Conservation (phyloP, 2,888 invertebrate genomes). For the Epistrophe grossulariae region DNA sequence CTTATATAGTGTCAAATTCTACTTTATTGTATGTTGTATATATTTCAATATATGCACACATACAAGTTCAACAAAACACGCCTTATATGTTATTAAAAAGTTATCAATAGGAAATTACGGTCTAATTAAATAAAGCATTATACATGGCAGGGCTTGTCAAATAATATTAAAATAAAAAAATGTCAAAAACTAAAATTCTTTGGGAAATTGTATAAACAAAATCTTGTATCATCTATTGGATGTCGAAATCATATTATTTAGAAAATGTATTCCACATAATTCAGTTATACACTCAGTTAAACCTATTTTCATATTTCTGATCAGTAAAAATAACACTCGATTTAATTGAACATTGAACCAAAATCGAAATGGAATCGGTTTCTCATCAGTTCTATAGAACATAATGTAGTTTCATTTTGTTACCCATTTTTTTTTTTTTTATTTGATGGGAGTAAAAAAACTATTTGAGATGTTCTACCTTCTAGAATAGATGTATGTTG, state of each 20-base stretch:
- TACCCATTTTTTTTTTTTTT: too few species aligned
- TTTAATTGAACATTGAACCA: background rate
- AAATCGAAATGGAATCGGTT: background rate
- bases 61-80: background rate
- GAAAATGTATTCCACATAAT: slow-evolving; percentile 64
- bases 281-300: slow-evolving; percentile 53
- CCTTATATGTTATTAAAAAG: background rate
- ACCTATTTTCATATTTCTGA: slow-evolving; percentile 43
- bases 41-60: background rate
- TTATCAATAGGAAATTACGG: slow-evolving; percentile 61
- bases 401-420: too few species aligned
- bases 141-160: background rate
- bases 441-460: too few species aligned
- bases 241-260: slow-evolving; percentile 35
- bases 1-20: background rate
- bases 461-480: too few species aligned
- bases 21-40: background rate
- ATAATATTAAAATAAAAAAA: background rate
- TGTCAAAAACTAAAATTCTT: background rate
- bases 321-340: background rate
- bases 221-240: background rate
- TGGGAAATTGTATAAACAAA: background rate
- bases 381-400: background rate
- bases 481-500: too few species aligned
- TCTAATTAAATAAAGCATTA: slow-evolving; percentile 10